Base-by-base conservation (phyloP, 1,140 invertebrate species). In the Proales similis region DNA sequence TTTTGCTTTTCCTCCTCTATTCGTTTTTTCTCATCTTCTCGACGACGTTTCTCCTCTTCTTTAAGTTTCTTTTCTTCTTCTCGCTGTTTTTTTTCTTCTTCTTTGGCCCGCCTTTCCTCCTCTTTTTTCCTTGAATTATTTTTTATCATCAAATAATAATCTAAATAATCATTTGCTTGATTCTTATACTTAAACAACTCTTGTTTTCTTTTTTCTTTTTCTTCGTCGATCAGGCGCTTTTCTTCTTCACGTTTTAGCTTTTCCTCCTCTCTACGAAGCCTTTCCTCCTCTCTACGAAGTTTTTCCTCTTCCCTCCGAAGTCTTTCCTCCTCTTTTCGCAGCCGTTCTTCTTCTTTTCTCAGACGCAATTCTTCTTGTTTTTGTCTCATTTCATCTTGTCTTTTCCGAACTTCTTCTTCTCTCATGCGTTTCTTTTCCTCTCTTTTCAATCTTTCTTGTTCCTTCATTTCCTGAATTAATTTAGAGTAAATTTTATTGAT, bases 1-100 rank as follows among this genome's bases (percentile, higher is more conserved):
- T n/a, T n/a, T 26, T 17, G 19, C 45, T 57, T 57, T 57, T 57
- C 51, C 17, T 57, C 51, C 30, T 57, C 51, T 57, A 42, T 42
- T 2, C 22, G 9, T 17, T 20, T 24, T 26, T 57, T 57, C 45
- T 57, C 51, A 42, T 57, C 51, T 57, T 57, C 51, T 57, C 30
- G 27, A 29, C 45, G 39, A 9, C 51, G 33, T 14, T 57, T 57
- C 45, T 57, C 51, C 45, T 57, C 51, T 27, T 57, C 48, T 51
- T 51, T 51, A 38, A 38, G 48, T 51, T 36, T 51, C 26, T 26
- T 33, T 19, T 51, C 48, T n/a, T 51, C 48, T 51, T 51, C 51
- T 30, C 42, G 38, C 20, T 26, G 36, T 22, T 19, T 39, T 42
- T 42, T 57, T 2, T 57, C 36, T 27, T 57, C 51, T 12, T 57